Evolutionary conservation across 2,113 vertebrate species (phyloP), one percentile per base, ranked within the genome.

Genomic region (Dipodomys stephensi): DNA sequence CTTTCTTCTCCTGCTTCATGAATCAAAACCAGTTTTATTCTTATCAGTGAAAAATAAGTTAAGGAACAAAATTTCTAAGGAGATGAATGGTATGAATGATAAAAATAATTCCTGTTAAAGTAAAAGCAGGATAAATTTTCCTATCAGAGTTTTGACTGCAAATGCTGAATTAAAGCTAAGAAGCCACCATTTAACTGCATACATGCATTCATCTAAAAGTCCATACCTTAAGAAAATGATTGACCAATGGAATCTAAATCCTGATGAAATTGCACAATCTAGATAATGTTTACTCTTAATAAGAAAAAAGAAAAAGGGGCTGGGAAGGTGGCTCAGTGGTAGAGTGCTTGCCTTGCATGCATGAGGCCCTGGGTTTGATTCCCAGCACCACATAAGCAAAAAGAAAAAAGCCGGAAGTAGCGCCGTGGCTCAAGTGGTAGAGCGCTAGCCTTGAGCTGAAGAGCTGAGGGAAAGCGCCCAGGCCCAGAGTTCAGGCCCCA

Each of bases 61-160:
- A 60, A 32, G 49, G 35, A 71, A 73, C 32, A 44, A 19, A 93
- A 94, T 39, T 67, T 35, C 44, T n/a, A 22, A 67, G 72, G 86
- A 88, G 46, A 73, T 7, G 30, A 96, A 69, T 49, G n/a, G 6
- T 64, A 22, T 65, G 19, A 81, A 84, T 30, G 39, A n/a, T 53
- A 71, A 87, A 87, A 81, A 18, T 13, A 60, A 92, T 65, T 80
- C 39, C 62, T 87, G 20, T 49, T 84, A 64, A 93, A 20, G 28
- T 64, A 30, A 64, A 94, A 93, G 53, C 46, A 73, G 64, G n/a
- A 78, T 68, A 77, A 83, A 68, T 16, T 28, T 18, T 78, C 32
- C 88, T 53, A 23, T 27, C 22, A 49, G 53, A 30, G 20, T 60
- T 72, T 67, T 64, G 18, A 83, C 46, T 67, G 62, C 62, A 23